Evolutionary conservation across 2,888 invertebrate genomes (phyloP).

Genomic region (Abrostola tripartita): DNA sequence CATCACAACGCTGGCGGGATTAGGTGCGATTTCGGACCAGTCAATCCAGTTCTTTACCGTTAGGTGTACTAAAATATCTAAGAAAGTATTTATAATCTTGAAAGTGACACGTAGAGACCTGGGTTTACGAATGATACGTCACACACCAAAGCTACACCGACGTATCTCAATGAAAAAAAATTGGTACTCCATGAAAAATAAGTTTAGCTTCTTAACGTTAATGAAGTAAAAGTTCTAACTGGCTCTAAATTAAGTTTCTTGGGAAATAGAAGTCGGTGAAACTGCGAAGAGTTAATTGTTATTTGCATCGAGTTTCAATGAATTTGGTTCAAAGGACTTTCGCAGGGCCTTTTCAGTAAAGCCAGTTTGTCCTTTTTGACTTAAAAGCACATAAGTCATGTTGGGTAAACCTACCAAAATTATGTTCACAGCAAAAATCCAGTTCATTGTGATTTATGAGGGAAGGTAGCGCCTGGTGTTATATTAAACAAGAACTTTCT

Average conservation of each 20-base stretch:
- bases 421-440: conserved; percentile 35
- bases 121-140: too few species aligned
- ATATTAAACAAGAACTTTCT: conserved; percentile 56
- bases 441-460: conserved; percentile 49
- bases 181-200: too few species aligned
- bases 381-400: conserved; percentile 31
- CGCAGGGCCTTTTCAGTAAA: conserved; percentile 10
- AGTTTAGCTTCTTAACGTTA: conserved; percentile 24
- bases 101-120: too few species aligned
- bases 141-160: too few species aligned
- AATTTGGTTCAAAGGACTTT: conserved; percentile 22
- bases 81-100: too few species aligned
- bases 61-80: too few species aligned
- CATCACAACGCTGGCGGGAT: too few species aligned
- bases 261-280: conserved; percentile 29
- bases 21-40: too few species aligned
- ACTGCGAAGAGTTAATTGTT: conserved; percentile 36
- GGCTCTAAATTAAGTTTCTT: conserved; percentile 39
- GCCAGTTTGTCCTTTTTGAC: conserved; percentile 5
- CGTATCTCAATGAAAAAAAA: too few species aligned
- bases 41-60: too few species aligned
- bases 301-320: conserved; percentile 46
- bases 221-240: conserved; percentile 38
- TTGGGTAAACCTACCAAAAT: conserved; percentile 29
- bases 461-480: conserved; percentile 35